These are phyloP conservation scores for Magallana ariakensis DNA, from an alignment of 1,140 invertebrate species.

Conservation along the genomic window DNA sequence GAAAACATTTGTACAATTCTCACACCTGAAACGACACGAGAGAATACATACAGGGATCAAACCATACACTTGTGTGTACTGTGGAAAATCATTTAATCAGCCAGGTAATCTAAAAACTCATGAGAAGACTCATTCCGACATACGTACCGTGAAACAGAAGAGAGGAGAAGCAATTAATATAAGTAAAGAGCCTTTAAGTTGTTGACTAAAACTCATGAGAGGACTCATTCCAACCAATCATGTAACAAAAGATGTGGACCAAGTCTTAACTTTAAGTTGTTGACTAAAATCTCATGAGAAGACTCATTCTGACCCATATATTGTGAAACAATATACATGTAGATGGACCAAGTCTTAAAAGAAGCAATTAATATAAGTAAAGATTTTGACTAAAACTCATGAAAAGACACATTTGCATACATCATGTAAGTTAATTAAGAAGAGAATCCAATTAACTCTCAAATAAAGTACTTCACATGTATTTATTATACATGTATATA, in stretches of 20 bases:
- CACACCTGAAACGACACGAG: slow-evolving; percentile 63
- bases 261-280: slow-evolving; percentile 85
- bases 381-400: too few relatives aligned
- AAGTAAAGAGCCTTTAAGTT: slow-evolving; percentile 75
- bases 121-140: not conserved
- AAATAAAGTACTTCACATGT: too few relatives aligned
- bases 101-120: slow-evolving; percentile 3
- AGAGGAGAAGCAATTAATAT: too few relatives aligned
- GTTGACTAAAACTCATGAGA: too few relatives aligned
- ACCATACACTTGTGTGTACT: slow-evolving; percentile 83
- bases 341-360: too few relatives aligned
- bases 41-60: slow-evolving; percentile 68
- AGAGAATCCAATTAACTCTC: too few relatives aligned
- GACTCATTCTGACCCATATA: not conserved
- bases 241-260: too few relatives aligned
- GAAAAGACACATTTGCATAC: too few relatives aligned
- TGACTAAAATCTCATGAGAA: slow-evolving; percentile 75
- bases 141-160: not conserved
- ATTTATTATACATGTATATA: too few relatives aligned
- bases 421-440: too few relatives aligned
- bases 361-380: too few relatives aligned
- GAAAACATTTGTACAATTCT: slow-evolving; percentile 85
- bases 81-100: slow-evolving; percentile 82
- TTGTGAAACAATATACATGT: too few relatives aligned
- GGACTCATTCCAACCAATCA: slow-evolving; percentile 49